These are phyloP conservation scores for Thymelicus lineola DNA, from an alignment of 2,888 invertebrate genomes.

Conservation along the genomic window DNA sequence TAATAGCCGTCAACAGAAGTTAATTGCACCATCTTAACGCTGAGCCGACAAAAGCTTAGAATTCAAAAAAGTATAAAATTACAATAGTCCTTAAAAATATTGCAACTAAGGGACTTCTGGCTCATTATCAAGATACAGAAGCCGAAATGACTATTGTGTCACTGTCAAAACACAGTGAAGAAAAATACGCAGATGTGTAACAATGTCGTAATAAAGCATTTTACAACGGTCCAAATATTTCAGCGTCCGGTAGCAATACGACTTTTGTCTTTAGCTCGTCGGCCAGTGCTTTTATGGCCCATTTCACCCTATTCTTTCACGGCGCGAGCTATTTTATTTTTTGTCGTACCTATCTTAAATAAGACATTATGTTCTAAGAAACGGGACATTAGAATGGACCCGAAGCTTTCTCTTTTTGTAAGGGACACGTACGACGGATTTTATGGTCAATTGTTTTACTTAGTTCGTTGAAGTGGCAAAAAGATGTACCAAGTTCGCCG, in stretches of 20 bases:
- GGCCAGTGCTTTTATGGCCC: conserved; percentile 69
- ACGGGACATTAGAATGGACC: conserved; percentile 77
- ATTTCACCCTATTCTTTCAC: conserved; percentile 76
- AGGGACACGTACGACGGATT: conserved; percentile 77
- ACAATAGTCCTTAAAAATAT: conserved; percentile 46
- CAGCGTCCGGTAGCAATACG: conserved; percentile 69
- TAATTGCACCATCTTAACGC: conserved; percentile 43
- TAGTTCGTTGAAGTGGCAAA: conserved; percentile 68
- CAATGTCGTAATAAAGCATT: conserved; percentile 79
- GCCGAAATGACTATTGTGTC: conserved; percentile 71
- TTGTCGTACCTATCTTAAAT: conserved; percentile 80
- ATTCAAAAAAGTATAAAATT: conserved; percentile 48
- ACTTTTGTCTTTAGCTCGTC: conserved; percentile 73
- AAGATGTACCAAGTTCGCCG: conserved; percentile 49
- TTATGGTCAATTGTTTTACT: conserved; percentile 82
- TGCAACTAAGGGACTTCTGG: conserved; percentile 44
- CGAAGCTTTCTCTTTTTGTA: conserved; percentile 77
- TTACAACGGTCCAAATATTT: conserved; percentile 77
- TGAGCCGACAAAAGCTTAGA: conserved; percentile 45
- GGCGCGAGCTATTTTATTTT: conserved; percentile 72
- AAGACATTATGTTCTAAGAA: conserved; percentile 84
- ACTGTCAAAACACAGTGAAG: conserved; percentile 72
- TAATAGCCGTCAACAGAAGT: conserved; percentile 37
- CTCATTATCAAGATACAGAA: conserved; percentile 72
- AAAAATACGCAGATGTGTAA: conserved; percentile 66